Evolutionary conservation across 2,888 invertebrate species (phyloP).

Genomic region (Gymnocheta viridis): DNA sequence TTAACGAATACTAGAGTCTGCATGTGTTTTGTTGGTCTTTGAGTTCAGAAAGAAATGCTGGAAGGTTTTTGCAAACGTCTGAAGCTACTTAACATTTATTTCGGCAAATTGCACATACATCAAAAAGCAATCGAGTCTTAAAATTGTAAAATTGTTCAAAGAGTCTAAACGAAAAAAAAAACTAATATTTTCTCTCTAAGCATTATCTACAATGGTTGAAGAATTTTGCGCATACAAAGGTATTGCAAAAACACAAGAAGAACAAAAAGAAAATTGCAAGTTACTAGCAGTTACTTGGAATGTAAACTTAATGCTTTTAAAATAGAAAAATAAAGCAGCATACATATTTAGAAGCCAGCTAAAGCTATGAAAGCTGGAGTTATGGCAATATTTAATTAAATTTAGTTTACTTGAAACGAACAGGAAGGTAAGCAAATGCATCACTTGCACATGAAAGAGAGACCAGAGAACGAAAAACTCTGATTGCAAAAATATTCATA

Average conservation of each 20-base stretch:
- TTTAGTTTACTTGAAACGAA: neutral
- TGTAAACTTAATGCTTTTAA: neutral
- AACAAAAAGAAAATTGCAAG: neutral
- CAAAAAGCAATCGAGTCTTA: conserved; percentile 67
- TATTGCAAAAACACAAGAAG: neutral
- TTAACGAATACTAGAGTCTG: neutral
- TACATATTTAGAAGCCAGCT: neutral
- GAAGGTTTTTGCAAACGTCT: conserved; percentile 26
- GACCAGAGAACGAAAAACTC: too few species aligned
- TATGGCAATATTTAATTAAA: neutral
- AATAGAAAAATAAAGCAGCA: neutral
- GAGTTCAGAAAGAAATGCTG: neutral
- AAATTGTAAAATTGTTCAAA: conserved; percentile 13
- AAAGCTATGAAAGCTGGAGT: neutral
- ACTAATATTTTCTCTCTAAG: neutral
- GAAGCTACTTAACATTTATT: conserved; percentile 69
- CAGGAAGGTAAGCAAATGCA: neutral
- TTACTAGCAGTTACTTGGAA: neutral
- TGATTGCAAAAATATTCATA: too few species aligned
- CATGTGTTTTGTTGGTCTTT: neutral
- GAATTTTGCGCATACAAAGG: neutral
- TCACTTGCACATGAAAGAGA: too few species aligned
- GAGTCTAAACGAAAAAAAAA: neutral
- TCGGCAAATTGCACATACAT: conserved; percentile 71
- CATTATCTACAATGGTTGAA: conserved; percentile 8